Conservation (phyloP, 2,113 vertebrate genomes). For the Atherinomorus stipes region DNA sequence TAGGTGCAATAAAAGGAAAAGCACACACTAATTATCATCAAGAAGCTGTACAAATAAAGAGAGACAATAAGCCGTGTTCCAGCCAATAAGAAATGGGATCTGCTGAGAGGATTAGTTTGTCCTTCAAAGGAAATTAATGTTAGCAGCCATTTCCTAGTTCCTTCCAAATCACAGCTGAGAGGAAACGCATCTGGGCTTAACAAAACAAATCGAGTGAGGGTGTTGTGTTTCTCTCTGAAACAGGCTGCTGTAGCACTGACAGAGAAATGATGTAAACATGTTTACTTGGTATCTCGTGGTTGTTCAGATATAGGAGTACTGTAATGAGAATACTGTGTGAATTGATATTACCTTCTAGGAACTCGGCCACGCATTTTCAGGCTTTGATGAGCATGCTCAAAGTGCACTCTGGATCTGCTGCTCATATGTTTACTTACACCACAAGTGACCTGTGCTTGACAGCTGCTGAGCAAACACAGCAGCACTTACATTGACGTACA, state of each 20-base stretch:
- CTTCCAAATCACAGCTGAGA: neutral
- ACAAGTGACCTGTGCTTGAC: conserved; percentile 33
- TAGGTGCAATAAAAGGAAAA: conserved; percentile 14
- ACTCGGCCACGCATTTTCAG: conserved; percentile 5
- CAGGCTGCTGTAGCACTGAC: neutral
- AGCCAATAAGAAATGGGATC: neutral
- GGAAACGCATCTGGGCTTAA: conserved; percentile 28
- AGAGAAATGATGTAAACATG: conserved; percentile 50
- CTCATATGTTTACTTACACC: conserved; percentile 52
- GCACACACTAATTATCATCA: conserved; percentile 13
- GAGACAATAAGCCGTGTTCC: neutral
- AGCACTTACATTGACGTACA: conserved; percentile 6
- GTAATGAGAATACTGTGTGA: neutral
- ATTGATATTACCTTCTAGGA: conserved; percentile 11
- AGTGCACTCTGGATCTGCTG: neutral
- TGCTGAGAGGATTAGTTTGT: neutral
- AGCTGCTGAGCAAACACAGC: conserved; percentile 58
- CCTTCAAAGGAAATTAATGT: conserved; percentile 32
- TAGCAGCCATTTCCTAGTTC: conserved; percentile 31
- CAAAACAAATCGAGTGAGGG: conserved; percentile 21
- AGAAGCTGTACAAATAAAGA: neutral
- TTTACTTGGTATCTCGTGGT: conserved; percentile 3
- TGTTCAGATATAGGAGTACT: neutral
- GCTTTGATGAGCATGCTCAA: neutral
- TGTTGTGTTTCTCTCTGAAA: conserved; percentile 43